Evolutionary conservation across 2,888 invertebrate genomes (phyloP).

Genomic region (Noctua comes): DNA sequence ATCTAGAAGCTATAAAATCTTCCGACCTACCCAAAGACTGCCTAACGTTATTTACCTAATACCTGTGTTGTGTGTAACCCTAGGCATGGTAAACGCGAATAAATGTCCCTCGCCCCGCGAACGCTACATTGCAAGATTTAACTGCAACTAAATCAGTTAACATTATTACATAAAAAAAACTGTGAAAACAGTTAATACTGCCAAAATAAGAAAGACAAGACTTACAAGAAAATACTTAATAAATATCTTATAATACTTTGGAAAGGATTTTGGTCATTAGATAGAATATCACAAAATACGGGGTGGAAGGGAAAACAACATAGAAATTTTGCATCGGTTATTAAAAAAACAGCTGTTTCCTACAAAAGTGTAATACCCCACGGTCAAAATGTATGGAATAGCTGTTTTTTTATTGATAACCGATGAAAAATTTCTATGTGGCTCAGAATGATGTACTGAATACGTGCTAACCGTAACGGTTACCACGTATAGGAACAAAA

Average conservation of each 20-base stretch:
- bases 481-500: not conserved
- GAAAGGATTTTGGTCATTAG: constrained; percentile 12
- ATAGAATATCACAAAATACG: not conserved
- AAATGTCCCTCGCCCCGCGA: constrained; percentile 82
- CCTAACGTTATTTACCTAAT: constrained; percentile 87
- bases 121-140: constrained; percentile 81
- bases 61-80: constrained; percentile 84
- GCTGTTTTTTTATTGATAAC: no score
- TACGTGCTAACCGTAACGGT: no score
- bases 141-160: not conserved
- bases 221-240: not conserved
- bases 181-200: constrained; percentile 19
- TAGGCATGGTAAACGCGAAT: constrained; percentile 78
- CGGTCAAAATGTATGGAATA: no score
- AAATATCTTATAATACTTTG: constrained; percentile 8
- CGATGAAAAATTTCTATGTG: no score
- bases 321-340: no score
- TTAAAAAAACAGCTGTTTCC: no score
- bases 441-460: no score
- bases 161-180: not conserved
- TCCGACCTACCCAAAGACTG: constrained; percentile 91
- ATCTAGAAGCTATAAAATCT: constrained; percentile 88
- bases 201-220: constrained; percentile 9
- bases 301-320: no score
- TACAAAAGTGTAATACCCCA: no score